Base-by-base conservation (phyloP, 2,113 vertebrate species). In the Pteropus alecto region DNA sequence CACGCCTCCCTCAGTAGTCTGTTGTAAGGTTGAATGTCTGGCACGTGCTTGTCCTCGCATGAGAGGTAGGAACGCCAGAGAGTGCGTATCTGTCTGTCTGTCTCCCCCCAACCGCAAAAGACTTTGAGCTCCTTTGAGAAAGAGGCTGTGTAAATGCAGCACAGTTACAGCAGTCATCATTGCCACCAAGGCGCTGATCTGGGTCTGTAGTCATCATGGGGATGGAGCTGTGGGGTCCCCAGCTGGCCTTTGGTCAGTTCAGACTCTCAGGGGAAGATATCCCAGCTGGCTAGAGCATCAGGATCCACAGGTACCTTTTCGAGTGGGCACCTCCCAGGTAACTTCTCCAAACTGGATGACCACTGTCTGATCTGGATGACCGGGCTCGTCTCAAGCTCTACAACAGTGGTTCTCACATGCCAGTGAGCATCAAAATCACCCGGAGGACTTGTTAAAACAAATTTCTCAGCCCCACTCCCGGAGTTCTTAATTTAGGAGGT, bases 101-200 rank as follows among this genome's bases (percentile, higher is more conserved):
- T 98, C 98, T 97, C 95, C 85, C 95, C 90, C 82, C 93, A 11
- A 54, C 83, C 97, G 94, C 97, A 94, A 96, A 97, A 97, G 97
- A 96, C 93, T 98, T 98, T 98, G 98, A 98, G 98, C 98, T 98
- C 98, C 98, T 98, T 97, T 73, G 98, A 98, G 98, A 98, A 98
- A 97, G 97, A 97, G 54, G 48, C 97, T 95, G 85, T 95, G 95
- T 96, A 95, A 95, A 68, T 15, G 89, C 96, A 94, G 91, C 68
- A 13, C 28, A 8, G 13, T 71, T 6, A 21, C 2, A 61, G 74
- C 0, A 0, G 61, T 61, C 87, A 6, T 19, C 46, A 33, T 61
- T 3, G 71, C 84, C 28, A 8, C 85, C 79, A 63, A n/a, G 61
- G 13, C 77, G 51, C 38, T 1, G 0, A 38, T 35, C 56, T 14